Conservation (phyloP, 2,888 invertebrate genomes). For the Folsomia manolachei region DNA sequence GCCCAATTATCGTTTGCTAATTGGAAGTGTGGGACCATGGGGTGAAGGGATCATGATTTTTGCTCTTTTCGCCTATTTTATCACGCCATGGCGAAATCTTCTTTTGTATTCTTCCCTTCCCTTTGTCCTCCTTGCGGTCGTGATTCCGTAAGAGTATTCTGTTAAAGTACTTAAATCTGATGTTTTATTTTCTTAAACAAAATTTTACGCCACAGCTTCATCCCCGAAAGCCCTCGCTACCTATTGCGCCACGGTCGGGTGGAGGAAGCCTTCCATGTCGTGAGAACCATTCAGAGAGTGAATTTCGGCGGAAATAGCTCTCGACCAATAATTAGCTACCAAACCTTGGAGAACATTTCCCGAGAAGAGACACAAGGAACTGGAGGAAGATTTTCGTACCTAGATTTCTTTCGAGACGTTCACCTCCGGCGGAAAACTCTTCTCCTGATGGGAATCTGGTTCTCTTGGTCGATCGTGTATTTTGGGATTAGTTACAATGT, state of each 20-base stretch:
- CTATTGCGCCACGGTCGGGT: conserved; percentile 31
- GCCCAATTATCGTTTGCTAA: conserved; percentile 36
- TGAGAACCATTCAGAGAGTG: conserved; percentile 17
- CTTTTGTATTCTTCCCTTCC: conserved; percentile 34
- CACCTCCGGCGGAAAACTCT: conserved; percentile 31
- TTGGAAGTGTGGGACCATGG: conserved; percentile 42
- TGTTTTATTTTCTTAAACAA: not conserved
- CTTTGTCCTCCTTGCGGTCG: conserved; percentile 27
- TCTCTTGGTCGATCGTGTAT: conserved; percentile 37
- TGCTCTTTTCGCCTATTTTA: conserved; percentile 31
- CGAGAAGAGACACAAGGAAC: not conserved
- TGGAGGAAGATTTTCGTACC: conserved; percentile 24
- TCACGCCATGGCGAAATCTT: conserved; percentile 36
- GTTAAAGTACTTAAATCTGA: not conserved
- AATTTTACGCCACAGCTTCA: too few species aligned
- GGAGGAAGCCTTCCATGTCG: conserved; percentile 25
- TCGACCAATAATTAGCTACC: not conserved
- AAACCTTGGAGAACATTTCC: conserved; percentile 21
- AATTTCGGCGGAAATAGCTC: not conserved
- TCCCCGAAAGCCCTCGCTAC: conserved; percentile 46
- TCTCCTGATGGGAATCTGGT: conserved; percentile 41
- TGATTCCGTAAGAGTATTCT: conserved; percentile 31
- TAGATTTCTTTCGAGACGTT: conserved; percentile 30
- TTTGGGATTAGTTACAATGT: conserved; percentile 45
- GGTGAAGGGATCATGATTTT: conserved; percentile 41